These are phyloP conservation scores for Astropecten irregularis DNA, from an alignment of 53 echinoderm and acorn worm genomes.

Conservation along the genomic window DNA sequence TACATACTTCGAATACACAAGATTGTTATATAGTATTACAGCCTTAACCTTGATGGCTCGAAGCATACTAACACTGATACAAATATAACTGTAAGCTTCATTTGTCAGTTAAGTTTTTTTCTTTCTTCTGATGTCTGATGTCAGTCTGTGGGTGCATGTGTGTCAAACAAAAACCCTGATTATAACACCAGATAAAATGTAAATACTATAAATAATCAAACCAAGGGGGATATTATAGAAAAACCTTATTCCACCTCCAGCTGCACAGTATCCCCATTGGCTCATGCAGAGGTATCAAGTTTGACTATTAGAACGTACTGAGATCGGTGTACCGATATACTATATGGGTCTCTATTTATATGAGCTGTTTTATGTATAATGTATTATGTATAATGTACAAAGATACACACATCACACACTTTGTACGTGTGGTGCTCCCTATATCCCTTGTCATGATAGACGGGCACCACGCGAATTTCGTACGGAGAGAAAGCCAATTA, in stretches of 20 bases:
- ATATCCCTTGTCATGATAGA: not conserved
- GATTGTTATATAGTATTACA: too few species aligned
- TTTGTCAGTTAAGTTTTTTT: too few species aligned
- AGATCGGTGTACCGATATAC: constrained; percentile 25
- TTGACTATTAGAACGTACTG: not conserved
- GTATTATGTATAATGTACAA: constrained; percentile 36
- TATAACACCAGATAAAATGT: not conserved
- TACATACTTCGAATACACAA: too few species aligned
- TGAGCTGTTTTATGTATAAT: not conserved
- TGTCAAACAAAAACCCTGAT: not conserved
- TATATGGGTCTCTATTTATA: too few species aligned
- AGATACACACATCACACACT: constrained; percentile 45
- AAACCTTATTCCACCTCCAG: not conserved
- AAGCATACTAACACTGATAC: too few species aligned
- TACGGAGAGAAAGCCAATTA: constrained; percentile 38
- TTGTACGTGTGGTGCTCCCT: not conserved
- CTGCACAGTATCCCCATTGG: not conserved
- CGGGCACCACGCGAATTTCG: constrained; percentile 28
- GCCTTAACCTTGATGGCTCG: too few species aligned
- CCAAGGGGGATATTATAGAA: not conserved
- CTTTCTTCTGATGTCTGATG: too few species aligned
- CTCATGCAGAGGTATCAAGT: constrained; percentile 15
- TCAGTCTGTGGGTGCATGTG: not conserved
- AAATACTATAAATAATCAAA: constrained; percentile 30
- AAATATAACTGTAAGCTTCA: too few species aligned